A percentile compares a stretch with the other conserved stretches of the same genome.
Evolutionary conservation across 2,888 invertebrate species (phyloP).

Genomic region (Limnephilus rhombicus): DNA sequence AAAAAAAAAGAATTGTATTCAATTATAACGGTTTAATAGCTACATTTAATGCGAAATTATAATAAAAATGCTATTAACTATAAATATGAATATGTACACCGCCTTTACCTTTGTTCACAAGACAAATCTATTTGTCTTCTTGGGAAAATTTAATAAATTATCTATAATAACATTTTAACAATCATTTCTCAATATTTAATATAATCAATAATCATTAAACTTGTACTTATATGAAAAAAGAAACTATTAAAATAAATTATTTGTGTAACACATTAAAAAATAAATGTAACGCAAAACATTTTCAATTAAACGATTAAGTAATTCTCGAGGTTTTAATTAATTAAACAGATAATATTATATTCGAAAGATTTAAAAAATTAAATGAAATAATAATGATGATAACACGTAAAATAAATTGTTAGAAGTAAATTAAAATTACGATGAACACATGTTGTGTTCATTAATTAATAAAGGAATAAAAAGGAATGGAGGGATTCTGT

Average conservation of each 20-base stretch:
- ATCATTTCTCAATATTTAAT: conserved; percentile 60
- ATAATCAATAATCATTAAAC: conserved; percentile 63
- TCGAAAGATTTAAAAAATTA: neutral
- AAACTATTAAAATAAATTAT: conserved; percentile 64
- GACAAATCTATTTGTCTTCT: conserved; percentile 38
- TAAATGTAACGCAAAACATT: conserved; percentile 56
- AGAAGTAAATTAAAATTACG: conserved; percentile 11
- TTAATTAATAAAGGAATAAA: neutral
- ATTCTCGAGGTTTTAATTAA: conserved; percentile 52
- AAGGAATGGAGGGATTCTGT: neutral
- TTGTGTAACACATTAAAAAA: conserved; percentile 55
- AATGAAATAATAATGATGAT: conserved; percentile 9
- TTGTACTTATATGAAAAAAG: conserved; percentile 65
- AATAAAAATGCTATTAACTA: conserved; percentile 60
- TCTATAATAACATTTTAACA: conserved; percentile 65
- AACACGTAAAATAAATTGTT: conserved; percentile 40
- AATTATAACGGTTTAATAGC: conserved; percentile 60
- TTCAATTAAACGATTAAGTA: conserved; percentile 58
- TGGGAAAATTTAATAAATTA: conserved; percentile 62
- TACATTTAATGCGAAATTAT: conserved; percentile 59
- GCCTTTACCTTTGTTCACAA: conserved; percentile 47
- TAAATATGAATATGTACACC: conserved; percentile 58
- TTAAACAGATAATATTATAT: conserved; percentile 21
- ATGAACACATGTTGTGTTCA: conserved; percentile 34
- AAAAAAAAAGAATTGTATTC: conserved; percentile 45